A percentile compares a stretch with the other conserved stretches of the same genome.
Conservation (phyloP, 2,113 vertebrate genomes). For the Patagioenas fasciata region DNA sequence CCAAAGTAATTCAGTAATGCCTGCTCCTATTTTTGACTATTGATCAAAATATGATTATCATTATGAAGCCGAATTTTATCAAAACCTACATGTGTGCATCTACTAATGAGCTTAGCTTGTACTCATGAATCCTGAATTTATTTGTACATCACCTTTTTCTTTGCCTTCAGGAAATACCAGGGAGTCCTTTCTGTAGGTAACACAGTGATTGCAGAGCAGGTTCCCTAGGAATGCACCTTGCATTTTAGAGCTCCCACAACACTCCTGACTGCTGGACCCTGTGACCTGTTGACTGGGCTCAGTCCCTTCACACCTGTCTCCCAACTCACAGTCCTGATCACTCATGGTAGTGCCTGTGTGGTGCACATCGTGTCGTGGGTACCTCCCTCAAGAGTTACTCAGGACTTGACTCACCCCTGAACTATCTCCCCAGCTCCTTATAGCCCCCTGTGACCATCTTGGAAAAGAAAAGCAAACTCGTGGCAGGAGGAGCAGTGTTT, state of each 20-base stretch:
- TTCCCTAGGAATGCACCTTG: background rate
- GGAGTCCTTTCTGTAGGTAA: background rate
- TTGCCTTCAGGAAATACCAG: background rate
- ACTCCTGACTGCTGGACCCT: fast-evolving
- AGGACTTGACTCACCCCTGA: background rate
- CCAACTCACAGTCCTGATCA: background rate
- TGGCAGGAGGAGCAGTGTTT: background rate
- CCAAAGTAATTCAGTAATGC: background rate
- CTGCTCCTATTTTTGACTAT: background rate
- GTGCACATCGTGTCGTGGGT: background rate
- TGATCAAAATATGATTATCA: background rate
- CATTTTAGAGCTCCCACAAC: fast-evolving
- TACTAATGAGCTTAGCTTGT: background rate
- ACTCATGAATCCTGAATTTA: background rate
- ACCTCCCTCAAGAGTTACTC: background rate
- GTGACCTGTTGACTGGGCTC: background rate
- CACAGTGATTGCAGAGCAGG: fast-evolving
- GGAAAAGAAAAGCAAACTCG: background rate
- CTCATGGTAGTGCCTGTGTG: background rate
- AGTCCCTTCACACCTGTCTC: background rate
- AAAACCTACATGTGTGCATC: background rate
- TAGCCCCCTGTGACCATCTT: background rate
- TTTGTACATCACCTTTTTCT: background rate
- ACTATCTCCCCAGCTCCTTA: background rate
- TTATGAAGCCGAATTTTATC: background rate